Base-by-base conservation (phyloP, 2,888 invertebrate species). In the Odiellus spinosus region DNA sequence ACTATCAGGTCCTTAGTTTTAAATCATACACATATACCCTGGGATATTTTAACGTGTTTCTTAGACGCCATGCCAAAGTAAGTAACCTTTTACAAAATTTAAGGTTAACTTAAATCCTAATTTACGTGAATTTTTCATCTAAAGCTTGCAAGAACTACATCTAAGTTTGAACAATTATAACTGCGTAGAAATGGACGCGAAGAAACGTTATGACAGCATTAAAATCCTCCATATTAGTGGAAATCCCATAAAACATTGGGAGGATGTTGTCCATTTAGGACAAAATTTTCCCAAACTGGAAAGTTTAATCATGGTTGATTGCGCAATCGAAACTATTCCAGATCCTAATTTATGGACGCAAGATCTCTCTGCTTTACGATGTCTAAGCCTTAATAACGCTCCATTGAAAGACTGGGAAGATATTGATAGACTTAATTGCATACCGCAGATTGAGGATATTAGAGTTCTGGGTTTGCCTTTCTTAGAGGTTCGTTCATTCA, bases 141-240 rank as follows among this genome's bases (percentile, higher is more conserved):
- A 35, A 59, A 72, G 72, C 62, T 71, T 93, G 39, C 82, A 87
- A 70, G 93, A 93, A 68, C 71, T 95, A 54, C 91, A 93, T 68
- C 70, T 93, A 59, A 90, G 91, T 62, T 73, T 90, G 51, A 95
- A 93, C 67, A 81, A 85, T 42, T 88, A 85, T 65, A 75, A 75
- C 20, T 75, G 77, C 55, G 81, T 87, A 35, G 75, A 81, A 48
- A 69, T 86, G 40, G 75, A 75, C 65, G 67, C 46, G 14, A 50
- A 53, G 34, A 61, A 50, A 60, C 61, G 46, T 5, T 84, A 86
- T 60, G 67, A 71, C 14, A 74, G 77, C 32, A 67, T 91, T 42
- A 80, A 76, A 60, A 82, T 79, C 59, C 71, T 93, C 15, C 85
- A 87, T 64, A 83, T 91, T 59, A 87, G 82, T 52, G 83, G 83